Conservation (phyloP, 2,888 invertebrate genomes). For the Xanthia togata region DNA sequence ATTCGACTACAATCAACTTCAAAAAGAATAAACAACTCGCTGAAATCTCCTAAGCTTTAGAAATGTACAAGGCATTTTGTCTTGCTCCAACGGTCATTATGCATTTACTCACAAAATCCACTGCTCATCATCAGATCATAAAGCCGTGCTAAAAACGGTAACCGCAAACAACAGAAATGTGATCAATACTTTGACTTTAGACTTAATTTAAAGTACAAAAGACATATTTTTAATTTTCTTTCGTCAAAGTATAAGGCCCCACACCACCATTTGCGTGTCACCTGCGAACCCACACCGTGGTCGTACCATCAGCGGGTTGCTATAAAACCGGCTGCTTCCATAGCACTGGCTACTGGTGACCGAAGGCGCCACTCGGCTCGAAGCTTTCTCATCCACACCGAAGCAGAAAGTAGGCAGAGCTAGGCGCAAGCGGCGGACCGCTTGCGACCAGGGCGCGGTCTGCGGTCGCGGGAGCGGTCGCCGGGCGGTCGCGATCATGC, state of each 20-base stretch:
- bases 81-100: too few relatives aligned
- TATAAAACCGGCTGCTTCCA: conserved; percentile 83
- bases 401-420: conserved; percentile 80
- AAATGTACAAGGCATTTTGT: too few relatives aligned
- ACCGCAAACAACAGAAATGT: conserved; percentile 21
- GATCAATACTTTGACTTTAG: conserved; percentile 37
- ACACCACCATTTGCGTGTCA: conserved; percentile 9
- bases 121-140: conserved; percentile 44
- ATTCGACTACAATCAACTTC: not conserved
- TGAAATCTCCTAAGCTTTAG: too few relatives aligned
- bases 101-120: conserved; percentile 53
- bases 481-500: conserved; percentile 73
- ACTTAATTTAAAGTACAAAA: not conserved
- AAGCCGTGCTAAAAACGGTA: conserved; percentile 51
- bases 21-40: too few relatives aligned
- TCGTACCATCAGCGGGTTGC: conserved; percentile 85
- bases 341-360: conserved; percentile 78
- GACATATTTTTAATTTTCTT: not conserved
- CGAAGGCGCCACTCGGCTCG: conserved; percentile 81
- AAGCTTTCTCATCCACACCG: conserved; percentile 74
- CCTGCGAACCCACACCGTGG: conserved; percentile 68
- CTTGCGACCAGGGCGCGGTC: conserved; percentile 63
- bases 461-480: conserved; percentile 66
- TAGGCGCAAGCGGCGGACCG: conserved; percentile 73
- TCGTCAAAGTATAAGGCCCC: conserved; percentile 41